Evolutionary conservation across 1,140 invertebrate species (phyloP).

Genomic region (Trichonephila clavipes): DNA sequence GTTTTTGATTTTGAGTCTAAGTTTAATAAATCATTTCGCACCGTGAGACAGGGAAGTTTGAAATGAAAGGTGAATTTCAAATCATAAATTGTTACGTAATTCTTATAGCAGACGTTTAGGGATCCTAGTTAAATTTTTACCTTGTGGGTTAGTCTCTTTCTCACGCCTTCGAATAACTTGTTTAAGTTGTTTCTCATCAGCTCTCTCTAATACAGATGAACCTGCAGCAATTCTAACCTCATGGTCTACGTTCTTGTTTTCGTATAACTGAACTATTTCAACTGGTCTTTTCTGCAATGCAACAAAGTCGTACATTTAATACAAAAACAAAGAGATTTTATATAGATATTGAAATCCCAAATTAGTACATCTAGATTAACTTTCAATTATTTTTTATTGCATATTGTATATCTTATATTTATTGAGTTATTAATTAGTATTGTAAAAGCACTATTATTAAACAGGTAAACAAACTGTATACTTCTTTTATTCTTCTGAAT

Average conservation of each 20-base stretch:
- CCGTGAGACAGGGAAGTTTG: too few relatives aligned
- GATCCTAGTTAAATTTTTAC: constrained; percentile 3
- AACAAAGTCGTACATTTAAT: neutral
- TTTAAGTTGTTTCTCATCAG: constrained; percentile 20
- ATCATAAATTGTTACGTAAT: too few relatives aligned
- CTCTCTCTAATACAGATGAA: neutral
- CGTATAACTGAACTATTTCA: constrained; percentile 28
- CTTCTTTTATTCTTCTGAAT: constrained; percentile 86
- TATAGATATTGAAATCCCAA: neutral
- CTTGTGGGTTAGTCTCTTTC: constrained; percentile 46
- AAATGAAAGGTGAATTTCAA: too few relatives aligned
- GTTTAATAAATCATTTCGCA: too few relatives aligned
- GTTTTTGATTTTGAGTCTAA: too few relatives aligned
- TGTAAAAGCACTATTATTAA: too few relatives aligned
- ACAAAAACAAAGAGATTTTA: neutral
- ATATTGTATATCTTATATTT: too few relatives aligned
- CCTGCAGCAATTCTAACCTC: constrained; percentile 63
- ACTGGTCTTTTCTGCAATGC: constrained; percentile 28
- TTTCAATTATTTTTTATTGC: too few relatives aligned
- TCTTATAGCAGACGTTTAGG: too few relatives aligned
- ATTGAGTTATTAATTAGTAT: too few relatives aligned
- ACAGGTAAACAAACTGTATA: constrained; percentile 77
- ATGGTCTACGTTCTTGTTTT: neutral
- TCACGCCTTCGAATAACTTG: neutral
- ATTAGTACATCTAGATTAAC: too few relatives aligned